Percentiles rank a stretch among this genome's conserved stretches.
Conservation (phyloP, 2,113 vertebrate species). For the Oryzias woworae region DNA sequence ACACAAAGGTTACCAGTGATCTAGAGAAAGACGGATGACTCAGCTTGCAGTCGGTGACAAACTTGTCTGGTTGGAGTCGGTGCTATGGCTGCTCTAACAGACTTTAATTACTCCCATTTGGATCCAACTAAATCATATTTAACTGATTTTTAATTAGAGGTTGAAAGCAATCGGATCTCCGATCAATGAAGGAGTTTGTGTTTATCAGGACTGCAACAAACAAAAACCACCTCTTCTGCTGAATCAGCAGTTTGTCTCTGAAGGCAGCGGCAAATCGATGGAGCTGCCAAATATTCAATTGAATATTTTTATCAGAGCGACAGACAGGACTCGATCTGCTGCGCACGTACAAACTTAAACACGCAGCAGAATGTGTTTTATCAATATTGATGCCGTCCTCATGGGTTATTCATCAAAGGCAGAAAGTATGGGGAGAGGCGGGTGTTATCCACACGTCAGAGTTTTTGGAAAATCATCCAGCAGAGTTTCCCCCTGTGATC, state of each 20-base stretch:
- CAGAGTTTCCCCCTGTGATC: too few species aligned
- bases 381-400: constrained; percentile 42
- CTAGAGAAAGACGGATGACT: too few species aligned
- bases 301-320: constrained; percentile 47
- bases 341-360: constrained; percentile 6
- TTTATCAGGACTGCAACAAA: constrained; percentile 2
- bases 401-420: constrained; percentile 45
- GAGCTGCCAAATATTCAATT: constrained; percentile 39
- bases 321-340: constrained; percentile 19
- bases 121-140: constrained; percentile 41
- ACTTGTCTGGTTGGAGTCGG: too few species aligned
- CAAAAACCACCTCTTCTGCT: constrained; percentile 22
- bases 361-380: constrained; percentile 24
- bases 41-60: too few species aligned
- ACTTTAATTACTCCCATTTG: constrained; percentile 31
- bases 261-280: constrained; percentile 41
- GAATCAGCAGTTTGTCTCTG: constrained; percentile 23
- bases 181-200: constrained; percentile 7
- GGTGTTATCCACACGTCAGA: too few species aligned
- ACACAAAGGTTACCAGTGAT: too few species aligned
- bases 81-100: neutral
- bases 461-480: too few species aligned
- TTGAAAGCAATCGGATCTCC: constrained; percentile 31
- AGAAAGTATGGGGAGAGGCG: constrained; percentile 4
- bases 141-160: constrained; percentile 45